A percentile compares a stretch with the other conserved stretches of the same genome.
These are phyloP conservation scores for Malacosoma neustria DNA, from an alignment of 2,888 invertebrate genomes.

Conservation along the genomic window DNA sequence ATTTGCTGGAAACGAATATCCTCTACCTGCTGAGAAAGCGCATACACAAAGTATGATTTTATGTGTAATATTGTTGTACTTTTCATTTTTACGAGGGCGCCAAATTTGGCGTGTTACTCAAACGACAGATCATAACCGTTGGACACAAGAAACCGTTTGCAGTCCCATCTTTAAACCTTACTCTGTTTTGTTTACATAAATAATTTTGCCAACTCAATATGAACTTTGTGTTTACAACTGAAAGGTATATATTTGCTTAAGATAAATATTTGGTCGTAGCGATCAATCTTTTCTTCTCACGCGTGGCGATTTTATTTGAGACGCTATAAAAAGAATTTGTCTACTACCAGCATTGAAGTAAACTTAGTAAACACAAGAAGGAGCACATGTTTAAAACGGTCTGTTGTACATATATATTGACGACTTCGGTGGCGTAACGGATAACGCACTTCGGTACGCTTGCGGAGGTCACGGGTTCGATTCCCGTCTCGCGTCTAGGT, in stretches of 20 bases:
- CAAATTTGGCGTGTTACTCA: constrained; percentile 64
- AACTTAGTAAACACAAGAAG: constrained; percentile 3
- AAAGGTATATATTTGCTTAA: constrained; percentile 25
- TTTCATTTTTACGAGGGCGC: constrained; percentile 64
- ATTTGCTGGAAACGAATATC: too few relatives aligned
- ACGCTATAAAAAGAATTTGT: constrained; percentile 44
- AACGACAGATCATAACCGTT: constrained; percentile 65
- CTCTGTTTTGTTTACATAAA: constrained; percentile 39
- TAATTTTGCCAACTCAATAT: constrained; percentile 19
- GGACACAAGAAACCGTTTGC: constrained; percentile 62
- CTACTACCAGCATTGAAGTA: constrained; percentile 42
- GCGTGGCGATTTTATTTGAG: constrained; percentile 51
- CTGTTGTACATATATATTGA: too few relatives aligned
- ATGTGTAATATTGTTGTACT: constrained; percentile 47
- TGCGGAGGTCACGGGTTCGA: too few relatives aligned
- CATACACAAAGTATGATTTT: constrained; percentile 23
- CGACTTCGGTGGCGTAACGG: too few relatives aligned
- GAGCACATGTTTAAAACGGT: background rate
- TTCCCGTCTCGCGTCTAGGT: too few relatives aligned
- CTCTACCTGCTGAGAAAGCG: constrained; percentile 15
- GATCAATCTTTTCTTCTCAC: constrained; percentile 37
- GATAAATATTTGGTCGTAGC: constrained; percentile 30
- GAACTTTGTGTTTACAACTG: constrained; percentile 21
- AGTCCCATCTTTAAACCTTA: constrained; percentile 48
- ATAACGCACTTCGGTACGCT: too few relatives aligned